phyloP scores from a whole-genome alignment of 2,888 invertebrate genomes.

The Bugula neritina region DNA sequence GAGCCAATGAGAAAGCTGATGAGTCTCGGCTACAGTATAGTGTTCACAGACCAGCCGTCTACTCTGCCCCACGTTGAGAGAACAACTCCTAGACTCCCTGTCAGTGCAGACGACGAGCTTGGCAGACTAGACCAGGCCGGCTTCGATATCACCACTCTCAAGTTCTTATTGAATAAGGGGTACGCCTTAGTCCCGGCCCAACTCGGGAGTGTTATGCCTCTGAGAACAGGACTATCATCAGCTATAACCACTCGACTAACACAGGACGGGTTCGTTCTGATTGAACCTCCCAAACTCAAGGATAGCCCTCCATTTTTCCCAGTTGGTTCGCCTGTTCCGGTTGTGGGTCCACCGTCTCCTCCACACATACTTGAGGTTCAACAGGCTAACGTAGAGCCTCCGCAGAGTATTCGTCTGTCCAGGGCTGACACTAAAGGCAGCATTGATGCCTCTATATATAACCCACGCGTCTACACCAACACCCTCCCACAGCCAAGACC shows the following conservation, averaged over 20 bases:
- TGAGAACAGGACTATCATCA: background rate
- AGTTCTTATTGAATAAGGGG: background rate
- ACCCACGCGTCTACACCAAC: no score
- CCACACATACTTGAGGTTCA: background rate
- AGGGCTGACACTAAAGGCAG: no score
- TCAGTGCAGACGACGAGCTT: background rate
- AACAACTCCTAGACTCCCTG: background rate
- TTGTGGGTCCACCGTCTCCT: background rate
- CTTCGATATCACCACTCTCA: background rate
- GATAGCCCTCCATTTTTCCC: background rate
- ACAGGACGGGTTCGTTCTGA: background rate
- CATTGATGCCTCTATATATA: no score
- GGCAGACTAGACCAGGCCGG: background rate
- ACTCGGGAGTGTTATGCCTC: background rate
- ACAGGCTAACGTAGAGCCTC: background rate
- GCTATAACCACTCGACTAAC: background rate
- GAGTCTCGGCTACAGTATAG: conserved; percentile 8
- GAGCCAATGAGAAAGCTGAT: conserved; percentile 11
- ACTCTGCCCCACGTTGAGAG: background rate
- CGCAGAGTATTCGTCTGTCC: background rate
- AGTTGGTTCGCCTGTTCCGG: background rate
- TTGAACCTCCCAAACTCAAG: background rate
- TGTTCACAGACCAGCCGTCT: background rate
- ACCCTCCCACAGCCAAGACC: no score
- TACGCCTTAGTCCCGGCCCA: background rate